Evolutionary conservation across 2,113 vertebrate species (phyloP).

Genomic region (Tachuris rubrigastra): DNA sequence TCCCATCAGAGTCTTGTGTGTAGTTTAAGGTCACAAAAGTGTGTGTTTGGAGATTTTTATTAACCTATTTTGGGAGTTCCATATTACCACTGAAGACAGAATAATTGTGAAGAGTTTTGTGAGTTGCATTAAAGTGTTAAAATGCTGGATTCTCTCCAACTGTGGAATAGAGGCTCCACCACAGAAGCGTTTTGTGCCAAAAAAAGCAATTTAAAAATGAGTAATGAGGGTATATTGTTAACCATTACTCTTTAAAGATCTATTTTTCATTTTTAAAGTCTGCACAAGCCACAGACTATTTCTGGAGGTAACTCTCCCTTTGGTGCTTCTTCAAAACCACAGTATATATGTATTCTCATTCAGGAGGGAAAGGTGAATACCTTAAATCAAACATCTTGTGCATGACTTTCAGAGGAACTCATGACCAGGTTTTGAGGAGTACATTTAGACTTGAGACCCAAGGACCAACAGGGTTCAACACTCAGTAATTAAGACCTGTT

Average conservation of each 20-base stretch:
- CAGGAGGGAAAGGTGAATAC: constrained; percentile 3
- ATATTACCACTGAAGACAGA: not conserved
- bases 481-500: not conserved
- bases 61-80: not conserved
- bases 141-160: constrained; percentile 12
- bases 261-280: constrained; percentile 52
- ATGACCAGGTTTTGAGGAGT: not conserved
- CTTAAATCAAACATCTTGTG: constrained; percentile 1
- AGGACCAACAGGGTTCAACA: not conserved
- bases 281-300: constrained; percentile 8
- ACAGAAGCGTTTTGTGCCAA: not conserved
- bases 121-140: constrained; percentile 3
- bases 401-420: not conserved
- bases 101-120: not conserved
- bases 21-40: not conserved
- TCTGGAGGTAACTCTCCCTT: constrained; percentile 22
- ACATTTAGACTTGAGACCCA: not conserved
- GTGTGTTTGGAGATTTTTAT: not conserved
- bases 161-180: not conserved
- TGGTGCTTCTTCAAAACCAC: not conserved
- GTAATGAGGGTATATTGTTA: constrained; percentile 24
- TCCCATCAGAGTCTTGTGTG: not conserved
- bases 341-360: constrained; percentile 22
- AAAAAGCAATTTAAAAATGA: constrained; percentile 57
- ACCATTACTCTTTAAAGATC: constrained; percentile 23